Evolutionary conservation across 2,888 invertebrate genomes (phyloP), one percentile per base, ranked within the genome.

Genomic region (Petrolisthes manimaculis): DNA sequence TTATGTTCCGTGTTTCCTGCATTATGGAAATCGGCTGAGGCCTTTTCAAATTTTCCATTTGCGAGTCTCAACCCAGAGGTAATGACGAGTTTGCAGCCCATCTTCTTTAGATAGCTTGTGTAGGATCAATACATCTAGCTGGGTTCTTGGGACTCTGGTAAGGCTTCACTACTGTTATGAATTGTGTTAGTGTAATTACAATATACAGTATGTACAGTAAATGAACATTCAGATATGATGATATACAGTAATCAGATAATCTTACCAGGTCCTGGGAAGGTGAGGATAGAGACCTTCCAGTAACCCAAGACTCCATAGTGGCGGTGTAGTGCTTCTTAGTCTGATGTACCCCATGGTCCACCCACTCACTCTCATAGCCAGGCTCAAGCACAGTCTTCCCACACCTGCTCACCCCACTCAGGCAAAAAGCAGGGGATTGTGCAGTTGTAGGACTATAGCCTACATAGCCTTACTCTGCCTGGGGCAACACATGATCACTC

Each of bases 1-100:
- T 89, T 91, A 84, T 88, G 89, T 89, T 87, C 89, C 86, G 91
- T 91, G 89, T 91, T 91, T 88, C 91, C 91, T 77, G 91, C 91
- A 89, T 91, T 91, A 88, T 91, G 91, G 91, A 91, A 91, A 91
- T 91, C 91, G 78, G 91, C 89, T 71, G 91, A 91, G 88, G 89
- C 91, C 80, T 91, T 91, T 91, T 88, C 91, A 86, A 89, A 91
- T 91, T 89, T 91, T 86, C 91, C 91, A 85, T 91, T 91, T 89
- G 78, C 89, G 86, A 89, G 91, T 91, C 88, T 91, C 91, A 89
- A 91, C 89, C 91, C 91, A 24, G 89, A 91, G 91, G 91, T 91
- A 91, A 89, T 85, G 74, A 85, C 78, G 69, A 82, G 83, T 84
- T 86, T 85, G 67, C 81, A 89, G 83, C 85, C 83, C 54, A 69